These are phyloP conservation scores for Eira barbara DNA, from an alignment of 2,113 vertebrate genomes.

Conservation along the genomic window DNA sequence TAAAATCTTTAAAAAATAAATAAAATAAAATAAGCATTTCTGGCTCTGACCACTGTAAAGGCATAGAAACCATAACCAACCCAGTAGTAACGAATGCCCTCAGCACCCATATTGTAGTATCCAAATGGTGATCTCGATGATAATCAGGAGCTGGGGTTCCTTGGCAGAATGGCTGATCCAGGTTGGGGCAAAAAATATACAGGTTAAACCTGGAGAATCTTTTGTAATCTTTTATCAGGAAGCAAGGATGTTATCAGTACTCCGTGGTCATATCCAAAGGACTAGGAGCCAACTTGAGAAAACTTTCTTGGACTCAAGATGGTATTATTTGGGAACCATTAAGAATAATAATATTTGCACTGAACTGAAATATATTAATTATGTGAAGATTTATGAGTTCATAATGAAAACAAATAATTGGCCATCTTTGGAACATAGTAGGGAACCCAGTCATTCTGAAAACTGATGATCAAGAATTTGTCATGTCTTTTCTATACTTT, in stretches of 20 bases:
- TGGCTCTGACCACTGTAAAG: not conserved
- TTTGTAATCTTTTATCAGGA: not conserved
- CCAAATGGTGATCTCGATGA: not conserved
- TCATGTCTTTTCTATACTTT: not conserved
- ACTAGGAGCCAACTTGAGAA: not conserved
- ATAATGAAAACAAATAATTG: not conserved
- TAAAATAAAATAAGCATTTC: too few species aligned
- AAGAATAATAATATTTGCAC: not conserved
- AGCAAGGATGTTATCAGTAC: not conserved
- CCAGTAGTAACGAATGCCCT: not conserved
- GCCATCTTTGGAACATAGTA: not conserved
- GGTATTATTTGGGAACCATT: not conserved
- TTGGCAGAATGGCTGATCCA: not conserved
- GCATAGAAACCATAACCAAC: not conserved
- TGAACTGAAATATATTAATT: not conserved
- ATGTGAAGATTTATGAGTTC: not conserved
- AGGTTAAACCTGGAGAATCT: not conserved
- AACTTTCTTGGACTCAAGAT: not conserved
- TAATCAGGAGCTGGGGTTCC: not conserved
- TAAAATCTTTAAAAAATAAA: too few species aligned
- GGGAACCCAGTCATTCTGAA: not conserved
- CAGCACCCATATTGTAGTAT: not conserved
- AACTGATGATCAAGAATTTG: not conserved
- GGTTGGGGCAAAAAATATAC: not conserved
- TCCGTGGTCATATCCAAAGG: not conserved